Evolutionary conservation across 2,888 invertebrate species (phyloP), one percentile per base, ranked within the genome.

Genomic region (Thera obeliscata): DNA sequence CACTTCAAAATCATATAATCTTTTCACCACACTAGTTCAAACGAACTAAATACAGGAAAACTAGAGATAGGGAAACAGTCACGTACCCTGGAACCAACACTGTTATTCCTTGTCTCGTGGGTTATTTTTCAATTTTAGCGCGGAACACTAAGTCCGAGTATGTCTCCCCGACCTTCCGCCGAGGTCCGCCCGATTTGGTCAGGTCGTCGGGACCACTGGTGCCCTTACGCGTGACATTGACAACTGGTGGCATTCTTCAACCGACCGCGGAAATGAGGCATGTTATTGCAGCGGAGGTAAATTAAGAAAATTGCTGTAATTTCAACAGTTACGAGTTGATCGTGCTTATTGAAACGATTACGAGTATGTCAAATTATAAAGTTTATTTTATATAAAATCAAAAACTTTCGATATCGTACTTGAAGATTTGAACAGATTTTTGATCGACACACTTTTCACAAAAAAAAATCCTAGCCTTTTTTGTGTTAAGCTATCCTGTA

Each of bases 101-200:
- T n/a, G n/a, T n/a, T n/a, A n/a, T n/a, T n/a, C n/a, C n/a, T n/a
- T n/a, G n/a, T n/a, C n/a, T n/a, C n/a, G n/a, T n/a, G n/a, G n/a
- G n/a, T n/a, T n/a, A n/a, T n/a, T 38, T 46, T 7, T 7, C 2
- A 2, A 46, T 43, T 5, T 38, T 9, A 11, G 35, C 49, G 7
- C 48, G 36, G 36, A 58, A 58, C 50, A 36, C 36, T n/a, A 22
- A 8, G 50, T 11, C 49, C 6, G n/a, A 38, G 60, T 12, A 38
- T 8, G 3, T 22, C 33, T n/a, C 4, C 58, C 58, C 48, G 58
- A 71, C 84, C 85, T 84, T 78, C 67, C 59, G 64, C 61, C 83
- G 79, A 84, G 82, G 80, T 74, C 78, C 59, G 46, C 75, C 78
- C 67, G 71, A 80, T 83, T 84, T 83, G 85, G 85, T 77, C 75